Evolutionary conservation across 2,797 vertebrate species (phyloP).

Genomic region (Mus minutoides): DNA sequence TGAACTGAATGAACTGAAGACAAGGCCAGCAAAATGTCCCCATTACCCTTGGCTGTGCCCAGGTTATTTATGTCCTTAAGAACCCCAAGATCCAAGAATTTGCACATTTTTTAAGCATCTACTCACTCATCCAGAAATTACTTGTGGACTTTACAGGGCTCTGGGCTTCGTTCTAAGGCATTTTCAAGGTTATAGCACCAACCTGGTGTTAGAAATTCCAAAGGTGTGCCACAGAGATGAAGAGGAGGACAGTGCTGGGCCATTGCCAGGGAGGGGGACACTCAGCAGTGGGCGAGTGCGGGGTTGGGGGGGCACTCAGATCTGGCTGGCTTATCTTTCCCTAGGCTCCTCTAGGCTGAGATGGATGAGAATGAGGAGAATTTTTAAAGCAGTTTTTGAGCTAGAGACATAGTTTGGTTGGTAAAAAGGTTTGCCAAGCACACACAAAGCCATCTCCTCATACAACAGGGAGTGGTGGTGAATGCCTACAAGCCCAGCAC

Average conservation of each 20-base stretch:
- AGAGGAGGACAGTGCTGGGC: neutral
- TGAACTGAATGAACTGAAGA: conserved; percentile 68
- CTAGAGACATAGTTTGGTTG: neutral
- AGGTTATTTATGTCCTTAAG: conserved; percentile 8
- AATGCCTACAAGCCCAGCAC: neutral
- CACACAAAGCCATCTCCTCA: neutral
- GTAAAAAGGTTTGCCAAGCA: neutral
- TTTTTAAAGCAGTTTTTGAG: neutral
- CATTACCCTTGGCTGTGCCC: neutral
- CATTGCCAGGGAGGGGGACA: accelerated
- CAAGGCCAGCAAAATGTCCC: conserved; percentile 10
- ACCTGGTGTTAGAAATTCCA: neutral
- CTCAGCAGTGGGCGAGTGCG: neutral
- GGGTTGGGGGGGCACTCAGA: neutral
- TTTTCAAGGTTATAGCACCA: neutral
- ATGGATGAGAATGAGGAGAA: neutral
- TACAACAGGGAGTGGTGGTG: neutral
- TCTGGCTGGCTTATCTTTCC: neutral
- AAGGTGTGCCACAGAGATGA: neutral
- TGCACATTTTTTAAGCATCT: neutral
- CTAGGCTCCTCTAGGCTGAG: neutral
- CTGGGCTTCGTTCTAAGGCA: conserved; percentile 20
- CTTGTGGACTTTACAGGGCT: neutral
- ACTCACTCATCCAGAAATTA: neutral
- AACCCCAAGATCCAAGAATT: conserved; percentile 13